Evolutionary conservation across 2,113 vertebrate species (phyloP).

Genomic region (Lucifuga dentata): DNA sequence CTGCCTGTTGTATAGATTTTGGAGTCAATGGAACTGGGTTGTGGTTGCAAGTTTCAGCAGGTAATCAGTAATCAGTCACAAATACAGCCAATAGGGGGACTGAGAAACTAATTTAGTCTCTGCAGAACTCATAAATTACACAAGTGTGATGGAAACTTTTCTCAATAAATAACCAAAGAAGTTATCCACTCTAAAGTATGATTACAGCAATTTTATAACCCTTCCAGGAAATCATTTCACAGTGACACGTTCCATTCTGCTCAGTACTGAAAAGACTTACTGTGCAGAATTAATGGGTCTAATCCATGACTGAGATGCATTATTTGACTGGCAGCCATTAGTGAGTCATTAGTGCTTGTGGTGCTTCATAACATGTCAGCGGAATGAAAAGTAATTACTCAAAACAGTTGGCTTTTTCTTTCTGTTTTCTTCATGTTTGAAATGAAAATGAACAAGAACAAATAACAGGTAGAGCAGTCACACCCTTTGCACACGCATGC

Average conservation of each 20-base stretch:
- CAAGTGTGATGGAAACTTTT: no score
- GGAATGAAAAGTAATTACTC: constrained; percentile 23
- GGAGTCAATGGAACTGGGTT: background rate
- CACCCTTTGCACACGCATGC: no score
- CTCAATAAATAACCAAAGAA: no score
- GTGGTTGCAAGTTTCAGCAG: constrained; percentile 1
- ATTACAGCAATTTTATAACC: background rate
- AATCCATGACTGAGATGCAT: constrained; percentile 2
- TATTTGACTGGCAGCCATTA: constrained; percentile 20
- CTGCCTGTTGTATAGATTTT: constrained; percentile 15
- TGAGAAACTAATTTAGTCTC: no score
- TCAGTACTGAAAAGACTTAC: constrained; percentile 9
- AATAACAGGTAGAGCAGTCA: background rate
- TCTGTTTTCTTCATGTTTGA: constrained; percentile 13
- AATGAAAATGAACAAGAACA: background rate
- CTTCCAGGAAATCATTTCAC: constrained; percentile 2
- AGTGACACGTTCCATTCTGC: background rate
- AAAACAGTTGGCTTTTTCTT: background rate
- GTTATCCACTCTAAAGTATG: background rate
- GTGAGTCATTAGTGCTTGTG: constrained; percentile 9
- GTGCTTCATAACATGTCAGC: background rate
- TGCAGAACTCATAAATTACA: background rate
- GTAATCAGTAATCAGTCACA: background rate
- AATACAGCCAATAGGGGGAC: no score
- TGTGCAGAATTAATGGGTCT: constrained; percentile 12